These are phyloP conservation scores for Thalpophila matura DNA, from an alignment of 2,888 invertebrate species.

Conservation along the genomic window DNA sequence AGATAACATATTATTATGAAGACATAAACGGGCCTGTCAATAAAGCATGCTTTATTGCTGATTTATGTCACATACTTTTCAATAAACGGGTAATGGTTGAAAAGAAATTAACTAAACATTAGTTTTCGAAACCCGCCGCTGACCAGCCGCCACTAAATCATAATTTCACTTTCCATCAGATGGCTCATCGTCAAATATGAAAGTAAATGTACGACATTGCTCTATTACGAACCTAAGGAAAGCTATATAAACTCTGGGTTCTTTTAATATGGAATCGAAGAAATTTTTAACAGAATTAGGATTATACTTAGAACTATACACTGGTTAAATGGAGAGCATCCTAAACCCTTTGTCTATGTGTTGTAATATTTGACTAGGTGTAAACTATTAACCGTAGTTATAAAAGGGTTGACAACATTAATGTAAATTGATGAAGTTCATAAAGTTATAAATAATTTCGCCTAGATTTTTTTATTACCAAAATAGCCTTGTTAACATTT, in stretches of 20 bases:
- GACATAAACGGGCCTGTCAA: slow-evolving; percentile 33
- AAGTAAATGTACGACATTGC: slow-evolving; percentile 54
- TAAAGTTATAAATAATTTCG: too few relatives aligned
- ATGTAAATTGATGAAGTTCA: too few relatives aligned
- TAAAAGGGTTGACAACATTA: too few relatives aligned
- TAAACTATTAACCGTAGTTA: too few relatives aligned
- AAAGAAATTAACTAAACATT: slow-evolving; percentile 68
- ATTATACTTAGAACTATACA: too few relatives aligned
- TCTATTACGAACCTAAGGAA: slow-evolving; percentile 42
- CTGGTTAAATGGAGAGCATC: too few relatives aligned
- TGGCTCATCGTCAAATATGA: slow-evolving; percentile 56
- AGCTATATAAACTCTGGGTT: too few relatives aligned
- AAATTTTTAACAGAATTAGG: too few relatives aligned
- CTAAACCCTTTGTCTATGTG: too few relatives aligned
- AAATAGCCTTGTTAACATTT: slow-evolving; percentile 13
- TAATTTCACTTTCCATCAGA: slow-evolving; percentile 65
- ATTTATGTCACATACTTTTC: slow-evolving; percentile 50
- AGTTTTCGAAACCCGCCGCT: slow-evolving; percentile 57
- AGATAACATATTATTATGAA: slow-evolving; percentile 40
- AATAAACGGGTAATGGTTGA: slow-evolving; percentile 45
- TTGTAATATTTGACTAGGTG: too few relatives aligned
- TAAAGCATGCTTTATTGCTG: slow-evolving; percentile 42
- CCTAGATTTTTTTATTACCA: not conserved
- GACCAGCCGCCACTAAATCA: slow-evolving; percentile 57
- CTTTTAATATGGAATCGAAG: too few relatives aligned